Percentiles rank a stretch among this genome's conserved stretches.
Conservation (phyloP, 2,797 vertebrate species). For the Syndactyla subalaris region DNA sequence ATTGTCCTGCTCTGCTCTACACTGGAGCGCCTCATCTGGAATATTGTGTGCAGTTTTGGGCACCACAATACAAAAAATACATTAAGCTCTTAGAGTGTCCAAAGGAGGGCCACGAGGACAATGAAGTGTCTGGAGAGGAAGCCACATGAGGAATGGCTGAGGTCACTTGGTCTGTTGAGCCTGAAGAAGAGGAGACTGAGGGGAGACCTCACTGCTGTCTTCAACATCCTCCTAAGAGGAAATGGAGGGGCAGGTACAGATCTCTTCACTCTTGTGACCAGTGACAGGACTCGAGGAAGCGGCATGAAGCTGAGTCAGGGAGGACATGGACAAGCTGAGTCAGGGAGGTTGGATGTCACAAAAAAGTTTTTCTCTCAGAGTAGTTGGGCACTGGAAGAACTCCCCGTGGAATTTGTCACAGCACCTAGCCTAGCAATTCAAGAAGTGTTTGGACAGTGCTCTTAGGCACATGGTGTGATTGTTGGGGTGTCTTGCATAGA, state of each 20-base stretch:
- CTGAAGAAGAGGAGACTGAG: background rate
- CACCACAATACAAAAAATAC: background rate
- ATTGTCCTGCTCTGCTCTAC: background rate
- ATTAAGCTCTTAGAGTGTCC: background rate
- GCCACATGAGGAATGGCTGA: background rate
- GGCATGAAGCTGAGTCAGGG: background rate
- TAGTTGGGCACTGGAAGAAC: background rate
- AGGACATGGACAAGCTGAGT: too few relatives aligned
- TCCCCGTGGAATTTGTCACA: background rate
- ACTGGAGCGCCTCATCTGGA: background rate
- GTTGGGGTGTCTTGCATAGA: background rate
- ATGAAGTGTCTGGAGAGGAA: background rate
- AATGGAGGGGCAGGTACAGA: too few relatives aligned
- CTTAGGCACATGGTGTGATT: background rate
- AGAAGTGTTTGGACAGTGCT: background rate
- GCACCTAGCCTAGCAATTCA: background rate
- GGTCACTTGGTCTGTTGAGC: background rate
- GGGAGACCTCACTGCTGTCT: background rate
- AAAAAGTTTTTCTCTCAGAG: background rate
- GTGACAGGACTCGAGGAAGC: background rate
- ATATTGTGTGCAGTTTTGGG: background rate
- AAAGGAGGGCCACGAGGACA: background rate
- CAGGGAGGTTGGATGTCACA: background rate
- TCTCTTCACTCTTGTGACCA: background rate
- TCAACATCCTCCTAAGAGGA: background rate